phyloP scores from a whole-genome alignment of 2,888 invertebrate species.

The Hesperia comma region DNA sequence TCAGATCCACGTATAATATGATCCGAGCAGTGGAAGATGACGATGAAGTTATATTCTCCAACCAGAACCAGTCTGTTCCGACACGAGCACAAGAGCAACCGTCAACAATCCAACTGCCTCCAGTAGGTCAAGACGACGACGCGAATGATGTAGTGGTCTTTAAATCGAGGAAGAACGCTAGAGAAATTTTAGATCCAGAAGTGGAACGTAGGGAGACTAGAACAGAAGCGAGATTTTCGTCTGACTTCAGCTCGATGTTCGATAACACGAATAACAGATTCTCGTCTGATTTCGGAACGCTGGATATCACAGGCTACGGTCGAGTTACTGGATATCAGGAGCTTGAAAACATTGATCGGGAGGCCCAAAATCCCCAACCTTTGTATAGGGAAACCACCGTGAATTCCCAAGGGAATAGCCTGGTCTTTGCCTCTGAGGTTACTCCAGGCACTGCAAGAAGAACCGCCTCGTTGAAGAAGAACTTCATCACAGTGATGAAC shows the following conservation, averaged over 20 bases:
- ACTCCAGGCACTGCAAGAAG: conserved; percentile 71
- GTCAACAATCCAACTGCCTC: conserved; percentile 35
- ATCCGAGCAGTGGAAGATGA: conserved; percentile 76
- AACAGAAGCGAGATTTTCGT: conserved; percentile 60
- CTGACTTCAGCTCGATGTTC: conserved; percentile 63
- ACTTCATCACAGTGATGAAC: conserved; percentile 70
- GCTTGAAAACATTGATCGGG: conserved; percentile 71
- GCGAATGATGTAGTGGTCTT: conserved; percentile 70
- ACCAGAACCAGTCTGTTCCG: conserved; percentile 52
- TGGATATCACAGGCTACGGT: conserved; percentile 60
- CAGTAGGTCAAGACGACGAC: conserved; percentile 65
- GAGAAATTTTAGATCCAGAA: conserved; percentile 70
- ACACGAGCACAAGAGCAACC: conserved; percentile 34
- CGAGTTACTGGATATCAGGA: conserved; percentile 69
- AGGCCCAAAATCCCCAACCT: conserved; percentile 73
- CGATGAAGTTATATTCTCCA: conserved; percentile 84
- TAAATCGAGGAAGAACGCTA: conserved; percentile 67
- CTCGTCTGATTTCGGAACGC: conserved; percentile 66
- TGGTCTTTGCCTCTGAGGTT: conserved; percentile 68
- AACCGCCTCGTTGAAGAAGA: conserved; percentile 74
- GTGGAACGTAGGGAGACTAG: conserved; percentile 62
- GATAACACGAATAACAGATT: conserved; percentile 56
- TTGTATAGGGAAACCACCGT: conserved; percentile 83
- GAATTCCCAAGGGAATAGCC: conserved; percentile 60
- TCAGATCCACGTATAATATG: conserved; percentile 76